Evolutionary conservation across 1,140 invertebrate genomes (phyloP).

Genomic region (Drosophila mauritiana): DNA sequence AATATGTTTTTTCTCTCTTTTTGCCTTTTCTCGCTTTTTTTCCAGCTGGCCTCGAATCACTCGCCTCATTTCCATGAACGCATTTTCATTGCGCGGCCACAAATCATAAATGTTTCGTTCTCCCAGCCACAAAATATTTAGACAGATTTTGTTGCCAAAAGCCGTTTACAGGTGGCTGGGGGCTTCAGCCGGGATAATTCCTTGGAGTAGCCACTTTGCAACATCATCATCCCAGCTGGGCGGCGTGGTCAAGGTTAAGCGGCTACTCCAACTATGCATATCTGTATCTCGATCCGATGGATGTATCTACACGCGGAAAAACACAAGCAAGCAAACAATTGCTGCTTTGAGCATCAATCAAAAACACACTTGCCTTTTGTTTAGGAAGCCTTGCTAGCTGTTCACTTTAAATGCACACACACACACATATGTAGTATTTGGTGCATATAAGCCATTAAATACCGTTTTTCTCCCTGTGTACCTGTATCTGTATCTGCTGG

Average conservation of each 20-base stretch:
- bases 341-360: too few species aligned
- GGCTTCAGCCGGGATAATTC: constrained; percentile 4
- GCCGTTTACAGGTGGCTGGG: constrained; percentile 70
- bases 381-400: background rate
- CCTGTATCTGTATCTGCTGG: constrained; percentile 32
- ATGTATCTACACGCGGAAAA: constrained; percentile 10
- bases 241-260: constrained; percentile 76
- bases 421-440: too few species aligned
- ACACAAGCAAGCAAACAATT: background rate
- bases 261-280: constrained; percentile 34
- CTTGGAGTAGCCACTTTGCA: constrained; percentile 47
- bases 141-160: constrained; percentile 63
- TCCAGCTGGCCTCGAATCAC: constrained; percentile 30
- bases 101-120: constrained; percentile 66
- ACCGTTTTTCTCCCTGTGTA: background rate
- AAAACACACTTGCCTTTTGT: background rate
- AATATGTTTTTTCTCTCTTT: constrained; percentile 66
- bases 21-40: constrained; percentile 15
- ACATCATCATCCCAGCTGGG: constrained; percentile 71
- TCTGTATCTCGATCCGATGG: constrained; percentile 21
- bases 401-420: background rate
- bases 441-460: background rate
- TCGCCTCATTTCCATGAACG: constrained; percentile 64
- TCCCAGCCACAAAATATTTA: constrained; percentile 70
- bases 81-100: constrained; percentile 69